These are phyloP conservation scores for Halisarca cf. caerulea DNA, from an alignment of 37 sponge, comb jelly and placozoan species.

Conservation along the genomic window DNA sequence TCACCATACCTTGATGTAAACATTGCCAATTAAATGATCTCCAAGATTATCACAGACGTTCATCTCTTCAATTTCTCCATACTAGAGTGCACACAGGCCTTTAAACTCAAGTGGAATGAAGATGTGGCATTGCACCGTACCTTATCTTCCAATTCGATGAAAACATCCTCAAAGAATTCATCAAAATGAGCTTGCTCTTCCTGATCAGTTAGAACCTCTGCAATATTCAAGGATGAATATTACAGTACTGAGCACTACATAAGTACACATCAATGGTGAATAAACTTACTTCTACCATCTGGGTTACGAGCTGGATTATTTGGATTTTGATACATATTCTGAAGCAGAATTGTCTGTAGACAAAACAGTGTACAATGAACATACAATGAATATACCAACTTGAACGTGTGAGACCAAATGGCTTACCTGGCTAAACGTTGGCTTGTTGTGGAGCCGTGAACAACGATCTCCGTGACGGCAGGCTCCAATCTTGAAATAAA, in stretches of 20 bases:
- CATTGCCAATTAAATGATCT: slow-evolving; percentile 97
- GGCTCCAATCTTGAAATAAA: slow-evolving; percentile 99
- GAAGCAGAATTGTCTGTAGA: slow-evolving; percentile 89
- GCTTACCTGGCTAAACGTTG: slow-evolving; percentile 95
- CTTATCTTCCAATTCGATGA: slow-evolving; percentile 86
- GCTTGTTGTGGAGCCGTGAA: slow-evolving; percentile 96
- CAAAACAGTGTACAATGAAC: neutral
- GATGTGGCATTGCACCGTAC: neutral
- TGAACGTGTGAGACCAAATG: neutral
- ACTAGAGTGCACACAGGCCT: slow-evolving; percentile 24
- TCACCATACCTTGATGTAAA: slow-evolving; percentile 87
- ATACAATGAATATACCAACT: neutral
- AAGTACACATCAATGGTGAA: neutral
- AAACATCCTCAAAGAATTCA: slow-evolving; percentile 95
- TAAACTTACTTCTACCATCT: slow-evolving; percentile 44
- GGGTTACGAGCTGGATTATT: slow-evolving; percentile 81
- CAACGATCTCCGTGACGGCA: slow-evolving; percentile 98
- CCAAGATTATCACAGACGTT: slow-evolving; percentile 99
- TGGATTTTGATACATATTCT: slow-evolving; percentile 96
- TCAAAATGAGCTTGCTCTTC: slow-evolving; percentile 89
- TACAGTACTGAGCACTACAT: neutral
- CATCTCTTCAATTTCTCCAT: slow-evolving; percentile 30
- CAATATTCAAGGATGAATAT: neutral
- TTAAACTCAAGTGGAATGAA: neutral
- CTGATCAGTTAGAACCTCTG: slow-evolving; percentile 58